These are phyloP conservation scores for Sussaba pulchella DNA, from an alignment of 2,888 invertebrate species.

Conservation along the genomic window DNA sequence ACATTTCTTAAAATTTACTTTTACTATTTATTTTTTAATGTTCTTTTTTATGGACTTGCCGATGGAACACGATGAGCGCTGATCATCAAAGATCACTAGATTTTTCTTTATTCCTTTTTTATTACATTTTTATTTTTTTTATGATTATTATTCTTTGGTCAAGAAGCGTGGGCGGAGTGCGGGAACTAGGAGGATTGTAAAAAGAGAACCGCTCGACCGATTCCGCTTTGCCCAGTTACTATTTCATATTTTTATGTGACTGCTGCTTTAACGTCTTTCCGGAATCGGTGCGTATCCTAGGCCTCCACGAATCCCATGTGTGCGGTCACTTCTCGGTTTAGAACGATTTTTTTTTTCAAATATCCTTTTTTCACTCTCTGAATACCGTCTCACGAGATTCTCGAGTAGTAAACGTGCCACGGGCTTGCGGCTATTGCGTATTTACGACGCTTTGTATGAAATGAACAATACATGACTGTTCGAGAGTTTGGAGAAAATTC, in stretches of 20 bases:
- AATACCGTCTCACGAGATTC: not conserved
- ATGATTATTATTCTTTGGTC: conserved; percentile 31
- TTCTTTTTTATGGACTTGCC: conserved; percentile 22
- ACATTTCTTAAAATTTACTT: too few relatives aligned
- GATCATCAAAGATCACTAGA: conserved; percentile 31
- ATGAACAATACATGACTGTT: not conserved
- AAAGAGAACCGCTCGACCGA: conserved; percentile 63
- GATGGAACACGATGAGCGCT: conserved; percentile 16
- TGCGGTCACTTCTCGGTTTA: conserved; percentile 58
- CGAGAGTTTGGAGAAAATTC: not conserved
- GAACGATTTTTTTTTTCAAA: conserved; percentile 36
- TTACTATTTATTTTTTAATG: too few relatives aligned
- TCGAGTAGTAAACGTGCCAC: not conserved
- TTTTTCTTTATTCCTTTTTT: conserved; percentile 33
- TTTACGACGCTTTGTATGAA: not conserved
- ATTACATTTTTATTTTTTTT: conserved; percentile 35
- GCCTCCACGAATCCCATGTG: conserved; percentile 37
- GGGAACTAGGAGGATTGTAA: conserved; percentile 56
- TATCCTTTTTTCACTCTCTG: not conserved
- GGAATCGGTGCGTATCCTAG: conserved; percentile 63
- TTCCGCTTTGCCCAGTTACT: conserved; percentile 63
- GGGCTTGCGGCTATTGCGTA: not conserved
- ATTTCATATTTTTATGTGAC: conserved; percentile 76
- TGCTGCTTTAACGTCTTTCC: conserved; percentile 73
- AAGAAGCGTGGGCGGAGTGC: conserved; percentile 44